Conservation (phyloP, 2,797 vertebrate species). For the Oceanodroma leucorhoa region DNA sequence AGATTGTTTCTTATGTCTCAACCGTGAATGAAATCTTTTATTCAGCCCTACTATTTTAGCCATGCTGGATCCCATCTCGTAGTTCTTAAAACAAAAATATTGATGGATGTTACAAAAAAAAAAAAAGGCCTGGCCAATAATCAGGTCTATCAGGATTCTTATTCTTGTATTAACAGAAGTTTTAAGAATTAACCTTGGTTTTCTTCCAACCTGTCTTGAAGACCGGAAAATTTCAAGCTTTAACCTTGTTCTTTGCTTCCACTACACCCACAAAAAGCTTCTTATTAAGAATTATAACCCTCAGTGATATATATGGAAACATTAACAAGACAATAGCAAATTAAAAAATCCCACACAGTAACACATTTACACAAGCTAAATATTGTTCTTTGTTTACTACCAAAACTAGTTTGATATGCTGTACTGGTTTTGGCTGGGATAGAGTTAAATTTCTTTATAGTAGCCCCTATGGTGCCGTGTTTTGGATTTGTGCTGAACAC, state of each 20-base stretch:
- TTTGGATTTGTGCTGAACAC: neutral
- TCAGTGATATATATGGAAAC: neutral
- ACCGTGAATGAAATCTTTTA: neutral
- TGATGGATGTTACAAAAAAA: neutral
- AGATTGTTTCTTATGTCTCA: neutral
- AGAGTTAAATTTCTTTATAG: neutral
- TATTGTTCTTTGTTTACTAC: neutral
- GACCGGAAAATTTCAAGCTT: neutral
- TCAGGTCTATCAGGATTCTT: neutral
- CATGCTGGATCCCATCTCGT: neutral
- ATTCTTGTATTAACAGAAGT: neutral
- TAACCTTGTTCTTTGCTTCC: neutral
- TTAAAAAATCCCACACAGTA: neutral
- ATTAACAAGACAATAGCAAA: neutral
- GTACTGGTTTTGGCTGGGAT: neutral
- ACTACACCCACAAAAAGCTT: neutral
- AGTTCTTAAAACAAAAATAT: neutral
- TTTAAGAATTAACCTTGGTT: neutral
- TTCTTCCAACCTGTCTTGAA: neutral
- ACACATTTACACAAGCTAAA: neutral
- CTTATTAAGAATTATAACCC: neutral
- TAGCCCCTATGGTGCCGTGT: neutral
- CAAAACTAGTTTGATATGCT: neutral
- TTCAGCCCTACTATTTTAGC: neutral
- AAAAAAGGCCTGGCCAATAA: neutral